phyloP scores from a whole-genome alignment of 64 coral and sea anemone species.

The Orbicella faveolata region DNA sequence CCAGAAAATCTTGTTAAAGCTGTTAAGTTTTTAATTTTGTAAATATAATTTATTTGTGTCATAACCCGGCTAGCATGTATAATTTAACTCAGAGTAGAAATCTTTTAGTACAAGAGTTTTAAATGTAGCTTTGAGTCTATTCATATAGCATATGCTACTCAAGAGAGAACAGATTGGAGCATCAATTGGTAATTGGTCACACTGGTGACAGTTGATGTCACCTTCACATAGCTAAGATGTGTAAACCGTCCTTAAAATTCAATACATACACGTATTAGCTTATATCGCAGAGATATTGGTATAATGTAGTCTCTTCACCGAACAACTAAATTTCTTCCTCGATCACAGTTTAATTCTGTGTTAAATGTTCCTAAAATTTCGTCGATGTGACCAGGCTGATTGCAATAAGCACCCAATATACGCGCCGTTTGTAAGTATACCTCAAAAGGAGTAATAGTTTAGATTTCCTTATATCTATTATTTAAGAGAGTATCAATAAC shows the following conservation, averaged over 20 bases:
- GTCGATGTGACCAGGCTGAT: background rate
- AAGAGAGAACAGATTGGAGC: background rate
- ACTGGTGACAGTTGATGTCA: background rate
- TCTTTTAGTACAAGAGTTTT: background rate
- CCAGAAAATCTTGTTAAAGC: background rate
- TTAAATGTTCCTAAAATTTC: too few species aligned
- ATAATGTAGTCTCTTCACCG: background rate
- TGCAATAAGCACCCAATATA: background rate
- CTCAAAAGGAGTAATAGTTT: background rate
- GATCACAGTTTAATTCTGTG: too few species aligned
- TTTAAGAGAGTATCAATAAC: constrained; percentile 39
- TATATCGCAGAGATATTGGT: background rate
- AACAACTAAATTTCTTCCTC: too few species aligned
- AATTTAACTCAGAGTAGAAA: background rate
- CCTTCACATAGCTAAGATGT: background rate
- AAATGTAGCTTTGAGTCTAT: background rate
- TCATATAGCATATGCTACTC: background rate
- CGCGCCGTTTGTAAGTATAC: background rate
- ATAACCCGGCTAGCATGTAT: background rate
- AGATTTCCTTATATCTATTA: constrained; percentile 3
- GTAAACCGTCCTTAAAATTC: background rate
- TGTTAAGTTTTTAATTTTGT: constrained; percentile 5
- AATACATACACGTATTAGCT: background rate
- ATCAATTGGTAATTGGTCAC: background rate
- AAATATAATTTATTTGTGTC: constrained; percentile 45